Conservation (phyloP, 2,797 vertebrate genomes). For the Morus bassanus region DNA sequence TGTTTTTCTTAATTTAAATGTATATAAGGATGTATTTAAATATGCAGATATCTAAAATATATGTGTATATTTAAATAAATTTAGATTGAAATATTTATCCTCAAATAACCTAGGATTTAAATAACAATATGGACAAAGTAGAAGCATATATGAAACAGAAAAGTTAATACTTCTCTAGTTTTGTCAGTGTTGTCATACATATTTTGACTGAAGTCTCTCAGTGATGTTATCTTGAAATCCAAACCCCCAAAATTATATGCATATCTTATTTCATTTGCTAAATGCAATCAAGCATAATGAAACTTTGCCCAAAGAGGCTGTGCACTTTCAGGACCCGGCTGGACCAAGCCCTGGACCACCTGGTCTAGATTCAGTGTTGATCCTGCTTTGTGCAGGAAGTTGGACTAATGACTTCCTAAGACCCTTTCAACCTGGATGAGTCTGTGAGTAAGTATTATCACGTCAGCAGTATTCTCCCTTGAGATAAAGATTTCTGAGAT, state of each 20-base stretch:
- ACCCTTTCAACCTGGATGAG: not conserved
- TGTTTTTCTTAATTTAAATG: not conserved
- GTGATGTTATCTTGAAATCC: not conserved
- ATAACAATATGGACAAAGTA: not conserved
- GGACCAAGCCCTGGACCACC: not conserved
- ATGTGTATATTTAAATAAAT: not conserved
- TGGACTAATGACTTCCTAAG: too few relatives aligned
- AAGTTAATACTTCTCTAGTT: not conserved
- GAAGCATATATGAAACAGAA: not conserved
- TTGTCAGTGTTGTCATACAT: not conserved
- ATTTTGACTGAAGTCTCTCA: not conserved
- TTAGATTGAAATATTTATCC: not conserved
- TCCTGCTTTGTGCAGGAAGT: not conserved
- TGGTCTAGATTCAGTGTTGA: not conserved
- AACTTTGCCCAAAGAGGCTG: not conserved
- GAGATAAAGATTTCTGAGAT: not conserved
- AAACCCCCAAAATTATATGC: not conserved
- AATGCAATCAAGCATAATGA: not conserved
- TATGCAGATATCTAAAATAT: not conserved
- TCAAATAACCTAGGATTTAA: not conserved
- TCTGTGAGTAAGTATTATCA: not conserved
- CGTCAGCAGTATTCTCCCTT: not conserved
- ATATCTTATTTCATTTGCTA: not conserved
- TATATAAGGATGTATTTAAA: not conserved
- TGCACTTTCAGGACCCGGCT: not conserved